Base-by-base conservation (phyloP, 2,888 invertebrate genomes). In the Yponomeuta cagnagella region DNA sequence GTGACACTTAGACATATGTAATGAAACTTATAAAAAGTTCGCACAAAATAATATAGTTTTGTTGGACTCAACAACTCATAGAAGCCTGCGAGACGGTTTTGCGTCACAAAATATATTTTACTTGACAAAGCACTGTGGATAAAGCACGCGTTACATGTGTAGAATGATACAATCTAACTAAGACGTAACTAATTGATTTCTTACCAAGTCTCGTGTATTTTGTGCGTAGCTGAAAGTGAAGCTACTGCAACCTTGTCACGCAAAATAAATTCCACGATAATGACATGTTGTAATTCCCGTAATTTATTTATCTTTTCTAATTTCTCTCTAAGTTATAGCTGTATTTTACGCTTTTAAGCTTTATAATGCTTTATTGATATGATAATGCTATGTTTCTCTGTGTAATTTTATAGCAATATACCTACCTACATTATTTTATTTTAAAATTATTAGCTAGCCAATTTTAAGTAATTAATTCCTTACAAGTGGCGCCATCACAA, bases 401-500 rank as follows among this genome's bases (percentile, higher is more conserved):
- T 84, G 80, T 84, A 23, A 79, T 81, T 79, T 76, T 78, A 74
- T 82, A 86, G 83, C 84, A 84, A 86, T 85, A 86, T 83, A 84
- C 81, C 52, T 58, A 58, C 52, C 52, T 58, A 58, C 52, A 58
- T 58, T 58, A 58, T 78, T 85, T 83, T 82, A 70, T 82, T 48
- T 58, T 30, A 69, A 81, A 84, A 85, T 82, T 77, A 75, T 84
- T 90, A 90, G 90, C 84, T 90, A 90, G 90, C 87, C 83, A 90
- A 90, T 88, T 87, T 82, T 84, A 83, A 85, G 84, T 84, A 82
- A 52, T 71, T 80, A 80, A 80, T 79, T 78, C 76, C 75, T 82
- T 81, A 82, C 79, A 74, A 80, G 82, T 82, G 82, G 76, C 85
- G 87, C 87, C 90, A 91, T 90, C 91, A 91, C 91, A 91, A 90